Conservation (phyloP, 2,888 invertebrate species). For the Drosophila rellima region DNA sequence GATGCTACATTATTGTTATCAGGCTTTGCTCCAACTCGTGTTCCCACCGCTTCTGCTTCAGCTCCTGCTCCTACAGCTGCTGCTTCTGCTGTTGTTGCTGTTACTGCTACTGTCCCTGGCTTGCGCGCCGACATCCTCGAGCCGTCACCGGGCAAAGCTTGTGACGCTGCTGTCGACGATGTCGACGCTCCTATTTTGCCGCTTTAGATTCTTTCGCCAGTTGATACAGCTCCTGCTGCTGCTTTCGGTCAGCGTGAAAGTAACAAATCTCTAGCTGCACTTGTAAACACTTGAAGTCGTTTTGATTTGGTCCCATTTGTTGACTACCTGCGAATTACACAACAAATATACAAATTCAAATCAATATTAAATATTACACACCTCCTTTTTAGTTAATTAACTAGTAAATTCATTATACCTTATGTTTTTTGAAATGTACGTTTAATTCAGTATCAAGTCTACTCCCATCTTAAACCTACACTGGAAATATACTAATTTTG, state of each 20-base stretch:
- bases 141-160: slow-evolving; percentile 56
- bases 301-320: slow-evolving; percentile 76
- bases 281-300: slow-evolving; percentile 59
- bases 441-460: neutral
- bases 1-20: slow-evolving; percentile 40
- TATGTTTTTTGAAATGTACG: no score
- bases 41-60: neutral
- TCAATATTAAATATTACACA: neutral
- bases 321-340: slow-evolving; percentile 45
- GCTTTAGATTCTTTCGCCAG: slow-evolving; percentile 32
- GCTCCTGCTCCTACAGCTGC: neutral
- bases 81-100: slow-evolving; percentile 9
- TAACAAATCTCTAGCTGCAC: slow-evolving; percentile 49
- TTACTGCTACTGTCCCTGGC: slow-evolving; percentile 38
- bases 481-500: neutral
- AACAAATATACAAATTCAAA: neutral
- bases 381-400: neutral
- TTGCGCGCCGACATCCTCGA: slow-evolving; percentile 73
- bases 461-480: neutral
- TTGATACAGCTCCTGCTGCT: slow-evolving; percentile 31
- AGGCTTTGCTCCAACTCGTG: slow-evolving; percentile 24
- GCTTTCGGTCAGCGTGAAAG: slow-evolving; percentile 21
- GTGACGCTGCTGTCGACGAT: slow-evolving; percentile 69
- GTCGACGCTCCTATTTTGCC: slow-evolving; percentile 74
- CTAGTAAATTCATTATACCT: no score